These are phyloP conservation scores for Drosophila quinaria DNA, from an alignment of 2,888 invertebrate genomes.

Conservation along the genomic window DNA sequence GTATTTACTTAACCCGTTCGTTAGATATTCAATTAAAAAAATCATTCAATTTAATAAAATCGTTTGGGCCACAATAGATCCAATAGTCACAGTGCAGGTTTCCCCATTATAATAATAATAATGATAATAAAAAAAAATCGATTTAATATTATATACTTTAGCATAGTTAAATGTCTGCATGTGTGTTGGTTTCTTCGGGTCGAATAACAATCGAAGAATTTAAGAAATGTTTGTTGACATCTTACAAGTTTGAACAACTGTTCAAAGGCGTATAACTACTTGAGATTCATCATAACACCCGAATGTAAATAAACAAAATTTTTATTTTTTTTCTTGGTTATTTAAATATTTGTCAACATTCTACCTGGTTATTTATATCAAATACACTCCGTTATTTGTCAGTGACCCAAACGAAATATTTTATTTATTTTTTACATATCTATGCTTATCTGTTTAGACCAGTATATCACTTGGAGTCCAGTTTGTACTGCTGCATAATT, in stretches of 20 bases:
- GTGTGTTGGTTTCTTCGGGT: background rate
- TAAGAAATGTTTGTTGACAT: background rate
- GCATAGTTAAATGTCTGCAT: too few species aligned
- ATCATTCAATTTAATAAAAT: too few species aligned
- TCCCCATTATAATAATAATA: too few species aligned
- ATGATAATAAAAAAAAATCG: too few species aligned
- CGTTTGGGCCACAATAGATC: too few species aligned
- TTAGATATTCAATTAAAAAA: too few species aligned
- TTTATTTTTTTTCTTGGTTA: background rate
- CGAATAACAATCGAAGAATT: background rate
- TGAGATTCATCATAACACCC: background rate
- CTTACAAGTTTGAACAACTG: conserved; percentile 2
- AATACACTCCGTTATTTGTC: background rate
- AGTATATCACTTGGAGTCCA: background rate
- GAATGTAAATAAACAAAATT: background rate
- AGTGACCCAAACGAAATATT: background rate
- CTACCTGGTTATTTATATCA: background rate
- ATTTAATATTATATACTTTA: too few species aligned
- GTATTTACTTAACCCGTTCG: too few species aligned
- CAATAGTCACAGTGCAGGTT: too few species aligned
- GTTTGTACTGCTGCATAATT: conserved; percentile 64
- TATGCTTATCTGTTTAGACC: background rate
- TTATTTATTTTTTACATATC: background rate
- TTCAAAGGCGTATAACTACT: too few species aligned
- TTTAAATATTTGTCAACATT: background rate